Evolutionary conservation across 2,888 invertebrate genomes (phyloP).

Genomic region (Zootermopsis nevadensis): DNA sequence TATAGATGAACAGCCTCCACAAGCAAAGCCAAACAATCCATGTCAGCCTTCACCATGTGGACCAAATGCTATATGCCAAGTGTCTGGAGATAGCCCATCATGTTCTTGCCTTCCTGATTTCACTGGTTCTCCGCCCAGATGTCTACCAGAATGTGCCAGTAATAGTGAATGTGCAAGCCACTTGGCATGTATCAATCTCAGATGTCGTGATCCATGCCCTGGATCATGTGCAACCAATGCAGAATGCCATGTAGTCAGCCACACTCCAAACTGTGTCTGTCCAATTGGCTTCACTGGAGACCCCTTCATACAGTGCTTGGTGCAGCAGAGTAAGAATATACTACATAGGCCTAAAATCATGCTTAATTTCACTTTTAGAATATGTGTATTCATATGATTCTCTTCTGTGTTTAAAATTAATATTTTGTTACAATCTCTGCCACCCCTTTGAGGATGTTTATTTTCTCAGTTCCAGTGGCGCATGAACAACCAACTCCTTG

Average conservation of each 20-base stretch:
- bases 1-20: slow-evolving; percentile 1
- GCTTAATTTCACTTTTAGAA: not conserved
- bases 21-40: slow-evolving; percentile 50
- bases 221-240: slow-evolving; percentile 62
- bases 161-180: slow-evolving; percentile 64
- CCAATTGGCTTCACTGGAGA: slow-evolving; percentile 61
- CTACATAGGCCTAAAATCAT: slow-evolving; percentile 40
- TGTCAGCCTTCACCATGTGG: slow-evolving; percentile 59
- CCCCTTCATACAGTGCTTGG: slow-evolving; percentile 59
- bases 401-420: not conserved
- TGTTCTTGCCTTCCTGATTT: slow-evolving; percentile 67
- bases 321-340: slow-evolving; percentile 48
- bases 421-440: not conserved
- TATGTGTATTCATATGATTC: not conserved
- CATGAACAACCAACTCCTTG: slow-evolving; percentile 63
- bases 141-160: slow-evolving; percentile 63
- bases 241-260: slow-evolving; percentile 59
- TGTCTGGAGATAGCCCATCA: slow-evolving; percentile 66
- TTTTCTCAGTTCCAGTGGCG: slow-evolving; percentile 32
- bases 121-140: slow-evolving; percentile 65
- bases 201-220: slow-evolving; percentile 65
- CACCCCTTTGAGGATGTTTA: not conserved
- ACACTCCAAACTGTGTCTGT: slow-evolving; percentile 62
- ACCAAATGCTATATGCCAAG: slow-evolving; percentile 71
- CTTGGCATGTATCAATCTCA: slow-evolving; percentile 61